A percentile compares a stretch with the other conserved stretches of the same genome.
Evolutionary conservation across 2,113 vertebrate species (phyloP).

Genomic region (Callaeas wilsoni): DNA sequence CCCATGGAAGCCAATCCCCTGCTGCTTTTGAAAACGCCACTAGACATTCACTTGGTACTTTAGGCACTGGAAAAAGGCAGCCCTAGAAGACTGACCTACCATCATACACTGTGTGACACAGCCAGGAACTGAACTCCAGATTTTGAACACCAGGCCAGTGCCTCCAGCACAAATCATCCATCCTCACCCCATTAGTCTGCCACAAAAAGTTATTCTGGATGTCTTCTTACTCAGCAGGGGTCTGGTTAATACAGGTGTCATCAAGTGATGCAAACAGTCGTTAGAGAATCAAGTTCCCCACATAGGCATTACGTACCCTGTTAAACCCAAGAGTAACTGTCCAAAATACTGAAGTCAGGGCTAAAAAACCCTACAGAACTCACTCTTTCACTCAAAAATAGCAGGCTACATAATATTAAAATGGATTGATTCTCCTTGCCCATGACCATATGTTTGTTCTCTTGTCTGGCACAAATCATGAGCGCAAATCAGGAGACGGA

Average conservation of each 20-base stretch:
- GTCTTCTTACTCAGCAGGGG: accelerated
- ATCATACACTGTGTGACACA: background rate
- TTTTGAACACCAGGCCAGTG: background rate
- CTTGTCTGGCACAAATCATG: background rate
- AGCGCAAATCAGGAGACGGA: background rate
- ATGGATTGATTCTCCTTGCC: background rate
- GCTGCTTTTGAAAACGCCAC: background rate
- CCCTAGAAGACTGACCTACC: background rate
- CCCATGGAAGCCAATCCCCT: background rate
- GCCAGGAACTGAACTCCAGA: background rate
- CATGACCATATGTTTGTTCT: background rate
- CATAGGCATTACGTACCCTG: background rate
- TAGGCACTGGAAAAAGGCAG: background rate
- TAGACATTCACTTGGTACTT: background rate
- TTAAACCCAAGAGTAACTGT: background rate
- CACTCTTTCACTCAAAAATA: background rate
- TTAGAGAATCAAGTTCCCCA: background rate
- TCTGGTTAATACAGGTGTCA: background rate
- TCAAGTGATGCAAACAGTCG: background rate
- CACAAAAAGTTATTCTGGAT: background rate
- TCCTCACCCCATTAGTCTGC: background rate
- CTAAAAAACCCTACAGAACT: background rate
- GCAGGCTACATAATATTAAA: background rate
- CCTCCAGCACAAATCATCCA: background rate
- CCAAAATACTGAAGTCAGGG: background rate